A percentile compares a stretch with the other conserved stretches of the same genome.
Evolutionary conservation across 2,113 vertebrate genomes (phyloP).

Genomic region (Vidua macroura): DNA sequence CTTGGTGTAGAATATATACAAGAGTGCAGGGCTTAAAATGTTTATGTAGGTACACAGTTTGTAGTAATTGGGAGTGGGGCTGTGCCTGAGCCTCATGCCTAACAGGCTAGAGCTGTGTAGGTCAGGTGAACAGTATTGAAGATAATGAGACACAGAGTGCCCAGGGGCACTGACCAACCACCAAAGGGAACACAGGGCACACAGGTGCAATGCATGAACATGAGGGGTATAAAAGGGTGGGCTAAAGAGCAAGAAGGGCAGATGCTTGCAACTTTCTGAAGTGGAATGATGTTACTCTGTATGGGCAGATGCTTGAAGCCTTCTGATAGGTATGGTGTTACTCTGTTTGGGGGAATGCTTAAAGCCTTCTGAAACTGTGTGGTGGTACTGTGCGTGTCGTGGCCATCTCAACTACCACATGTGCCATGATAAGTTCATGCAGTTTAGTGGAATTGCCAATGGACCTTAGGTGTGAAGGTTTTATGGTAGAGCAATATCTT

Average conservation of each 20-base stretch:
- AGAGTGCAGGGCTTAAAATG: background rate
- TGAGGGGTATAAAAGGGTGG: background rate
- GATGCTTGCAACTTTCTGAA: background rate
- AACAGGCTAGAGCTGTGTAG: background rate
- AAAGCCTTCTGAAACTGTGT: background rate
- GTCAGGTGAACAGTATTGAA: background rate
- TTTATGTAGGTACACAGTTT: background rate
- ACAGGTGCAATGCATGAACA: background rate
- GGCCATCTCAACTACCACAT: background rate
- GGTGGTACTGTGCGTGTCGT: background rate
- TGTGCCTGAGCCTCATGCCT: background rate
- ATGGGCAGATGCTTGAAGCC: background rate
- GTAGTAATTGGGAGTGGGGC: background rate
- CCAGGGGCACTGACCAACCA: background rate
- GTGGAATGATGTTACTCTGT: background rate
- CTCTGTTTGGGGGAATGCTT: background rate
- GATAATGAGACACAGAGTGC: background rate
- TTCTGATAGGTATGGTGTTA: background rate
- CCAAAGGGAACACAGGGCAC: background rate
- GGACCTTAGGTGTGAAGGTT: background rate
- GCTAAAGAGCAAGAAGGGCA: background rate
- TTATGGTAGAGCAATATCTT: background rate
- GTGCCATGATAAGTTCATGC: background rate
- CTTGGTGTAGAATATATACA: background rate
- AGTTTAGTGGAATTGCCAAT: background rate